Evolutionary conservation across 2,888 invertebrate species (phyloP).

Genomic region (Euproctis similis): DNA sequence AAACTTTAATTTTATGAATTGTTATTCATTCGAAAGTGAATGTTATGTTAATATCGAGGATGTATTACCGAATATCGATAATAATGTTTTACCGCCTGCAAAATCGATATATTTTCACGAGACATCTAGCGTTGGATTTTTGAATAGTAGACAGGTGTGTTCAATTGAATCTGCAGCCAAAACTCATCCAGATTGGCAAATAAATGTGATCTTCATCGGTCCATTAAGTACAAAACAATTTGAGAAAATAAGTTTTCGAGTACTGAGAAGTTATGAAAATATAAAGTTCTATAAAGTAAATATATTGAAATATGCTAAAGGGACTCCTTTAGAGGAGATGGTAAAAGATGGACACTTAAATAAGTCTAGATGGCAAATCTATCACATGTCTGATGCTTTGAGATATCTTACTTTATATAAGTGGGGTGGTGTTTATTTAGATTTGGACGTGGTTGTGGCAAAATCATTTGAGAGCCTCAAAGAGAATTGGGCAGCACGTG

Average conservation of each 20-base stretch:
- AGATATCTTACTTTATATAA: conserved; percentile 20
- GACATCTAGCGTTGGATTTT: conserved; percentile 3
- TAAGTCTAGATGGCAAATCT: conserved; percentile 8
- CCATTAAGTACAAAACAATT: conserved; percentile 10
- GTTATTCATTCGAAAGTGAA: no score
- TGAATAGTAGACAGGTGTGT: conserved; percentile 7
- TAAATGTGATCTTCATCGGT: conserved; percentile 4
- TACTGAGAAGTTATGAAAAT: conserved; percentile 13
- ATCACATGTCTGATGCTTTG: conserved; percentile 20
- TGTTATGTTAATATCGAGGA: no score
- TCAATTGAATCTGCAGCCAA: conserved; percentile 7
- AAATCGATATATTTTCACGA: conserved; percentile 5
- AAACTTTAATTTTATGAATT: no score
- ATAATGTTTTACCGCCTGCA: no score
- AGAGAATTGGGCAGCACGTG: conserved; percentile 16
- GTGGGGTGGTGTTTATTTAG: conserved; percentile 23
- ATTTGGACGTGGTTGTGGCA: conserved; percentile 18
- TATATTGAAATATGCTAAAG: conserved; percentile 13
- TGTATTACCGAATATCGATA: no score
- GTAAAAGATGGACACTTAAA: conserved; percentile 7
- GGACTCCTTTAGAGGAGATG: conserved; percentile 12
- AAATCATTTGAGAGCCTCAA: conserved; percentile 19
- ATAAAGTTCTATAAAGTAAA: conserved; percentile 12
- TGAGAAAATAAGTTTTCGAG: conserved; percentile 2
- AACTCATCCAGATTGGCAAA: conserved; percentile 4